These are phyloP conservation scores for Chauna torquata DNA, from an alignment of 2,113 vertebrate species.

Conservation along the genomic window DNA sequence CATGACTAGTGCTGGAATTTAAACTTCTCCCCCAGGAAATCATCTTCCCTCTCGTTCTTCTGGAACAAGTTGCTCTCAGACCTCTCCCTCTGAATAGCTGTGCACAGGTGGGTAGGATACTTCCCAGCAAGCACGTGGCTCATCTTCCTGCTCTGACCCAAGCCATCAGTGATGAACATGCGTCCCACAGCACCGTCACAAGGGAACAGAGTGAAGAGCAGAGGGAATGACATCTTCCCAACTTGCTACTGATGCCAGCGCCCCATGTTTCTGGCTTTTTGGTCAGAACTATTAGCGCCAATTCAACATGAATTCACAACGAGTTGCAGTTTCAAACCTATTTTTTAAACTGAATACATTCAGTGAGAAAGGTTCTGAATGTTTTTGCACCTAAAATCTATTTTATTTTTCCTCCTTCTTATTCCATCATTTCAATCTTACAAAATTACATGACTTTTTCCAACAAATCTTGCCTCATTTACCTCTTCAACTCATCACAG, in stretches of 20 bases:
- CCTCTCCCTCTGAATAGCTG: neutral
- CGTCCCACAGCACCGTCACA: neutral
- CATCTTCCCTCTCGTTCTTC: neutral
- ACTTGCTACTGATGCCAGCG: neutral
- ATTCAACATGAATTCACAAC: neutral
- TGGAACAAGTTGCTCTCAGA: neutral
- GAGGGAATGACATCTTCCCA: neutral
- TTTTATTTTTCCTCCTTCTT: neutral
- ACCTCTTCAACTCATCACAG: neutral
- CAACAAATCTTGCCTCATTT: neutral
- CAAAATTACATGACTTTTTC: neutral
- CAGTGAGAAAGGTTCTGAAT: neutral
- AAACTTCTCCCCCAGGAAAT: neutral
- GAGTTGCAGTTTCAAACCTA: neutral
- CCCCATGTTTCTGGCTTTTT: neutral
- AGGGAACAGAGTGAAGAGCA: neutral
- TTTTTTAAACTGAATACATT: neutral
- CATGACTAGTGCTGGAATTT: neutral
- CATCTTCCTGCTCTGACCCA: rapidly evolving
- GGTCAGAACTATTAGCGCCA: neutral
- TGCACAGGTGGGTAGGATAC: neutral
- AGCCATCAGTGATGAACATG: neutral
- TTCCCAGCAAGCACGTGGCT: rapidly evolving
- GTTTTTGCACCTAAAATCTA: neutral
- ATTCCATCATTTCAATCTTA: neutral